Evolutionary conservation across 1,140 invertebrate species (phyloP), one percentile per base, ranked within the genome.

Genomic region (Rhynchophorus ferrugineus): DNA sequence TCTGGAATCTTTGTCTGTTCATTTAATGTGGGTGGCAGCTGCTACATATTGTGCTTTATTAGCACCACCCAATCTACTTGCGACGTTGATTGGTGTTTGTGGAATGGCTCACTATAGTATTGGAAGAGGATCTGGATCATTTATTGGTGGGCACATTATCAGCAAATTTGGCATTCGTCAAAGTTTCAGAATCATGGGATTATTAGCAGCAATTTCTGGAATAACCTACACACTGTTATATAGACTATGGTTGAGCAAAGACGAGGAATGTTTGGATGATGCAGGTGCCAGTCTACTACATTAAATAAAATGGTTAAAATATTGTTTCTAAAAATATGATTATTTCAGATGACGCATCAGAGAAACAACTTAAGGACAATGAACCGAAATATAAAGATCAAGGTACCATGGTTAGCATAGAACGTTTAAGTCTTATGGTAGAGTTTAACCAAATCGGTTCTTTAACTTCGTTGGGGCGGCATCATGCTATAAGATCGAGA

Each of bases 1-100:
- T 1, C 80, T 90, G 74, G 88, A 93, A 71, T 83, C 85, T 1
- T 71, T 92, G 6, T 89, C 88, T 1, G 87, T 88, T 43, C 87
- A 90, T 64, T 70, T 93, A 24, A 87, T 91, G 84, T 91, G 87
- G 83, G 85, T 89, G 6, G 84, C 88, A n/a, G 85, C 86, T 1
- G 84, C 87, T 3, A 89, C 86, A 0, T 91, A 91, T 67, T 88
- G 85, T 64, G 83, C 84, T 7, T 75, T 86, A 61, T 70, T 91
- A 44, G 83, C 87, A 13, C 88, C 89, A 0, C 83, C 84, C 68
- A 87, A 79, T 60, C 68, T 91, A 34, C 68, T 90, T 16, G 88
- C 87, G 13, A 91, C 88, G 3, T 71, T 91, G 14, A 88, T 89
- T 57, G 87, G 87, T 29, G 78, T 91, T 1, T 70, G 89, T 22